Percentiles rank a stretch among this genome's conserved stretches.
Conservation (phyloP, 2,888 invertebrate genomes). For the Stenodema calcarata region DNA sequence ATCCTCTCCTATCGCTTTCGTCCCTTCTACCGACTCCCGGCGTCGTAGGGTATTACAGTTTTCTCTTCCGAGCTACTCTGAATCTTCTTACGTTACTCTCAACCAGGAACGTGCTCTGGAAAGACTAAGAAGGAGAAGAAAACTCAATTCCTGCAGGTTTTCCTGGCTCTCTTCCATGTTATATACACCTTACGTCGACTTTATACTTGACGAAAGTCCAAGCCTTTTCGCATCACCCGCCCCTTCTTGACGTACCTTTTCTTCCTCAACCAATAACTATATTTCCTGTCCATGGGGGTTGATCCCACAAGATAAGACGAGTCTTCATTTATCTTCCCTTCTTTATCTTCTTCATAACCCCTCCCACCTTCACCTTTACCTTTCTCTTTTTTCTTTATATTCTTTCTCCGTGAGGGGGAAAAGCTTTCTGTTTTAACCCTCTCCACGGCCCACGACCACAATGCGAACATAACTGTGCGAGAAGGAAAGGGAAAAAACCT, state of each 20-base stretch:
- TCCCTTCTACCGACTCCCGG: background rate
- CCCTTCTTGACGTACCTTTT: background rate
- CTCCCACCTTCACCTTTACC: background rate
- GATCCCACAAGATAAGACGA: slow-evolving; percentile 37
- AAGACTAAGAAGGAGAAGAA: no score
- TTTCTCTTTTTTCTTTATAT: background rate
- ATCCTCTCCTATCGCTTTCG: background rate
- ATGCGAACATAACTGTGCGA: background rate
- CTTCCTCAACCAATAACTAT: slow-evolving; percentile 43
- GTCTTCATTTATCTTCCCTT: slow-evolving; percentile 36
- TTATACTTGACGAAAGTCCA: slow-evolving; percentile 6
- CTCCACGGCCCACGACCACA: background rate
- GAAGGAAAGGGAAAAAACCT: background rate
- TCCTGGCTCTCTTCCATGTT: background rate
- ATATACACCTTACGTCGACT: background rate
- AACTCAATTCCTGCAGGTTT: slow-evolving; percentile 30
- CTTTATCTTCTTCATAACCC: background rate
- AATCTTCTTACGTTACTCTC: background rate
- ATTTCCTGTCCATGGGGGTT: slow-evolving; percentile 47
- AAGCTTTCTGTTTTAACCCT: background rate
- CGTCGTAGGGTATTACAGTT: background rate
- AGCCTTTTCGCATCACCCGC: background rate
- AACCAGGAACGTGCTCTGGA: background rate
- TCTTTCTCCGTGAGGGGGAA: background rate
- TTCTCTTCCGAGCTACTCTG: background rate